These are phyloP conservation scores for Cebidichthys violaceus DNA, from an alignment of 2,113 vertebrate genomes.

Conservation along the genomic window DNA sequence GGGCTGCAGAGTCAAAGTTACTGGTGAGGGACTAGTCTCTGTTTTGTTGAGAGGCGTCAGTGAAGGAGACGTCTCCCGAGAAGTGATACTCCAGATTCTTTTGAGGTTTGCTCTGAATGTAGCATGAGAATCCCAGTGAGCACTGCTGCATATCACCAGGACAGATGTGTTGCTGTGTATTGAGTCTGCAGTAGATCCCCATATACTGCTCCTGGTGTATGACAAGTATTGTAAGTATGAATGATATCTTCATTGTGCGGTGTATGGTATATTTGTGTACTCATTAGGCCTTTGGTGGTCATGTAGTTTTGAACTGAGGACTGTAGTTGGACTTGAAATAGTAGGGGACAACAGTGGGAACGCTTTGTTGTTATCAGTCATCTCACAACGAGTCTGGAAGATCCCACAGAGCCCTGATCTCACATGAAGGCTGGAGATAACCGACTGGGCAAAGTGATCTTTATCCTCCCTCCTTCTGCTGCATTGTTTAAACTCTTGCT, in stretches of 20 bases:
- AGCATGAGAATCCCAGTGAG: not conserved
- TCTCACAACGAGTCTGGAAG: slow-evolving; percentile 3
- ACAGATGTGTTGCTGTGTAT: not conserved
- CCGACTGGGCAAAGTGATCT: slow-evolving; percentile 16
- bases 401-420: slow-evolving; percentile 35
- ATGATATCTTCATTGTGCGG: not conserved
- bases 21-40: slow-evolving; percentile 20
- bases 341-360: slow-evolving; percentile 31
- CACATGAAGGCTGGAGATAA: slow-evolving; percentile 38
- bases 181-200: not conserved
- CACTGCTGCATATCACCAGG: not conserved
- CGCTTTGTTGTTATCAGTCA: slow-evolving; percentile 26
- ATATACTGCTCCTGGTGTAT: not conserved
- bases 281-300: not conserved
- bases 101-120: slow-evolving; percentile 1
- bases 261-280: not conserved
- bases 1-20: slow-evolving; percentile 69
- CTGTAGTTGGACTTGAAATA: slow-evolving; percentile 7
- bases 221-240: not conserved
- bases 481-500: not conserved
- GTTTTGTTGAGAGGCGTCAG: slow-evolving; percentile 20
- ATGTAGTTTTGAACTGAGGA: slow-evolving; percentile 1
- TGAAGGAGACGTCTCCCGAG: slow-evolving; percentile 5
- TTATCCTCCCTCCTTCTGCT: not conserved
- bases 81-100: slow-evolving; percentile 18